Base-by-base conservation (phyloP, 2,888 invertebrate species). In the Eledona agricola region DNA sequence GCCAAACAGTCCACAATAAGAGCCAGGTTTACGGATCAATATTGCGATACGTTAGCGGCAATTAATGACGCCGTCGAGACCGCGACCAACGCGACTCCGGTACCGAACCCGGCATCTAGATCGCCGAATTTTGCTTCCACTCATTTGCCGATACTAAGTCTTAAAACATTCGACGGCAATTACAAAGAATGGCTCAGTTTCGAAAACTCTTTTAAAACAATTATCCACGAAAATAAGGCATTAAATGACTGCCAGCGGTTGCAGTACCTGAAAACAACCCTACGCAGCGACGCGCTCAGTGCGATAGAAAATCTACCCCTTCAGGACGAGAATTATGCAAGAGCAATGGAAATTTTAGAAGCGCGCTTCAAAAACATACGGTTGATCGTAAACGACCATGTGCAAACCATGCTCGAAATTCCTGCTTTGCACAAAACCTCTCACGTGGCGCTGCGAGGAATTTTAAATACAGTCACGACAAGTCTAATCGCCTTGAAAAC, bases 121-220 rank as follows among this genome's bases (percentile, higher is more conserved):
- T n/a, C n/a, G n/a, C n/a, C n/a, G n/a, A n/a, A n/a, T n/a, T n/a
- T n/a, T n/a, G n/a, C n/a, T n/a, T n/a, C n/a, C n/a, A n/a, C n/a
- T n/a, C n/a, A 25, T 25, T 25, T 25, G 7, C 26, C 29, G 2
- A 2, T 28, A 4, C 13, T 28, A 7, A 10, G 11, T 10, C 9
- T 28, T 3, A 28, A 28, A 28, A 4, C 29, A 28, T 28, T 28
- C 11, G 2, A 2, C 2, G 29, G 29, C 2, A 4, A 10, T 11
- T 28, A 28, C 13, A 28, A 28, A 10, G 29, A 28, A 9, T 28
- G 29, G 29, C 3, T 12, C 3, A 28, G n/a, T 28, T 28, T 28
- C 13, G 29, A 28, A 28, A 28, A 9, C 10, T 11, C 10, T 3
- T 28, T 28, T n/a, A 28, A 28, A 28, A 11, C 29, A 3, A n/a